Conservation (phyloP, 1,140 invertebrate species). For the Gryllus bimaculatus region DNA sequence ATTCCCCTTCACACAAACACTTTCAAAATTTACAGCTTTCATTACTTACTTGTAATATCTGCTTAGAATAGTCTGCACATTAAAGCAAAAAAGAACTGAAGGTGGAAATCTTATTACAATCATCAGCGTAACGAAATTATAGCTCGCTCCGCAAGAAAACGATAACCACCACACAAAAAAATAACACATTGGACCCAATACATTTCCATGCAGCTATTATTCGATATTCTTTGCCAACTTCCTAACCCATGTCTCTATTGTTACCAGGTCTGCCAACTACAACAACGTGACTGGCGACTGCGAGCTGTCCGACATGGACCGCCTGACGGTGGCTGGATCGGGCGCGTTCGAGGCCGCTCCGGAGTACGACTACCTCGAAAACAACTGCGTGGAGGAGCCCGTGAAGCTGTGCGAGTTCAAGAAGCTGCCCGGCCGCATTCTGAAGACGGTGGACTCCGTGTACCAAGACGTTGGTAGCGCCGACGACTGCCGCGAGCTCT, state of each 20-base stretch:
- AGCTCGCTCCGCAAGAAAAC: no score
- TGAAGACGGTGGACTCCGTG: slow-evolving; percentile 89
- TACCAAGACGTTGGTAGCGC: slow-evolving; percentile 79
- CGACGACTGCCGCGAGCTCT: slow-evolving; percentile 79
- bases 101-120: no score
- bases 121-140: no score
- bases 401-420: slow-evolving; percentile 89
- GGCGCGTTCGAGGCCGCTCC: slow-evolving; percentile 50
- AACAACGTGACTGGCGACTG: slow-evolving; percentile 75
- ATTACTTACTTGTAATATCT: no score
- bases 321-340: slow-evolving; percentile 71
- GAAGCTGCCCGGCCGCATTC: slow-evolving; percentile 71
- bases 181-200: no score
- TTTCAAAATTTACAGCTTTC: no score
- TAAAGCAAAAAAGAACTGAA: no score
- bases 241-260: neutral
- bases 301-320: slow-evolving; percentile 80
- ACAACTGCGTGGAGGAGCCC: slow-evolving; percentile 82
- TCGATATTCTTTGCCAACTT: no score
- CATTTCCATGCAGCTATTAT: no score
- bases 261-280: slow-evolving; percentile 77
- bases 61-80: no score
- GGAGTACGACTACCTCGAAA: slow-evolving; percentile 73
- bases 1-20: no score
- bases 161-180: no score